These are phyloP conservation scores for Temnothorax longispinosus DNA, from an alignment of 1,140 invertebrate genomes.

Conservation along the genomic window DNA sequence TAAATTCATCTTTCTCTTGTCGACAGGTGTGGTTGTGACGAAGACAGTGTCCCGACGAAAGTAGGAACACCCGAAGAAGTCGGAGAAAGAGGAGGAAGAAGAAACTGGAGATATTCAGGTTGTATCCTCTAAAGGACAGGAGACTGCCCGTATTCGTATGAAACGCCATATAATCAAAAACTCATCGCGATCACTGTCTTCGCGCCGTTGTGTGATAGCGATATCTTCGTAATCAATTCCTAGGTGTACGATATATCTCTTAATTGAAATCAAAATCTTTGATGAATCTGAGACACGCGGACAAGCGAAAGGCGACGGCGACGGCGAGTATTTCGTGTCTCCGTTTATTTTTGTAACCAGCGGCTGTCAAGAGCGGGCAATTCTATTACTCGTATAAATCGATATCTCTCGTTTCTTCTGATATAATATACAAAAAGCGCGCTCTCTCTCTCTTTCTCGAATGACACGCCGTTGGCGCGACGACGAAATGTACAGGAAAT, in stretches of 20 bases:
- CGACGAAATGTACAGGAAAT: neutral
- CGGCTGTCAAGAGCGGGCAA: neutral
- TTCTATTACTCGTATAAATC: neutral
- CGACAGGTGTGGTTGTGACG: constrained; percentile 74
- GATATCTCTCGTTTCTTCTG: neutral
- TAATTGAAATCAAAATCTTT: constrained; percentile 13
- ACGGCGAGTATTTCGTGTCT: neutral
- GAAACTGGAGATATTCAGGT: constrained; percentile 22
- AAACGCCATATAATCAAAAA: constrained; percentile 26
- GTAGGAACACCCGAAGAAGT: neutral
- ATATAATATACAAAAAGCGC: neutral
- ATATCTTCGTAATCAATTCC: constrained; percentile 49
- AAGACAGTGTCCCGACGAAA: constrained; percentile 51
- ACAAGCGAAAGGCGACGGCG: constrained; percentile 1
- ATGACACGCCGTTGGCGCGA: neutral
- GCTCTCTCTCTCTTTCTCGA: neutral
- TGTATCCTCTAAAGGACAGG: constrained; percentile 39
- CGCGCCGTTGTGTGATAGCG: constrained; percentile 45
- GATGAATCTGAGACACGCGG: neutral
- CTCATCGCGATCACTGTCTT: constrained; percentile 45
- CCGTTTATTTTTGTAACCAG: constrained; percentile 6
- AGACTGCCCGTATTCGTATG: constrained; percentile 48
- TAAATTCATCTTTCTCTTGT: neutral
- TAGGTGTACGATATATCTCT: constrained; percentile 39
- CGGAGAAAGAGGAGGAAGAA: constrained; percentile 13